phyloP scores from a whole-genome alignment of 2,797 vertebrate species.

The Phoebastria nigripes region DNA sequence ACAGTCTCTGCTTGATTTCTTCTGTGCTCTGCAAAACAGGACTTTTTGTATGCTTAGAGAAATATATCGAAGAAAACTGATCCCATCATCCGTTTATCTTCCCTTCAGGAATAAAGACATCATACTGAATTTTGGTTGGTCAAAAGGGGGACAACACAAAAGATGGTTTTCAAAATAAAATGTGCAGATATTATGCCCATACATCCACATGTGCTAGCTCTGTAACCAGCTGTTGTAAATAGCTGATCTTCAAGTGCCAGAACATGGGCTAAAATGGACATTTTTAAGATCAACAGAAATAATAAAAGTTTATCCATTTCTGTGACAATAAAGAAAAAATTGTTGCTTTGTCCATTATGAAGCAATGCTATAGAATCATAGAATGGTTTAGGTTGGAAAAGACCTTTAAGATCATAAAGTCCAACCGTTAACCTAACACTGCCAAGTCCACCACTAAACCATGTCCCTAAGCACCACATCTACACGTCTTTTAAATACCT shows the following conservation, averaged over 20 bases:
- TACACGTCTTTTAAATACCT: no score
- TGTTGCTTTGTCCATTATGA: not conserved
- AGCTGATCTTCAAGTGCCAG: not conserved
- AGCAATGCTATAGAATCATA: not conserved
- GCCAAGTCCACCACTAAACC: no score
- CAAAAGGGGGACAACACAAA: not conserved
- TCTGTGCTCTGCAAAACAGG: not conserved
- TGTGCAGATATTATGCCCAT: not conserved
- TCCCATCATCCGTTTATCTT: not conserved
- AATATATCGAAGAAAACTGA: not conserved
- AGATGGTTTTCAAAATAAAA: not conserved
- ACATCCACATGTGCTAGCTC: not conserved
- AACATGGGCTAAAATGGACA: not conserved
- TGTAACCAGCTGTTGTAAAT: not conserved
- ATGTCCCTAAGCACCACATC: no score
- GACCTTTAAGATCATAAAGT: not conserved
- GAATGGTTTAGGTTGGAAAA: not conserved
- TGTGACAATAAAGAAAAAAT: not conserved
- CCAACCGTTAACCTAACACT: not conserved
- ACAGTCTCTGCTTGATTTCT: not conserved
- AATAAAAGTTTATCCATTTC: not conserved
- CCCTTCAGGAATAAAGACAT: not conserved
- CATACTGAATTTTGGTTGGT: not conserved
- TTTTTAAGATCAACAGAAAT: not conserved
- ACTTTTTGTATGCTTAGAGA: not conserved